Evolutionary conservation across 2,113 vertebrate genomes (phyloP).

Genomic region (Cygnus atratus): DNA sequence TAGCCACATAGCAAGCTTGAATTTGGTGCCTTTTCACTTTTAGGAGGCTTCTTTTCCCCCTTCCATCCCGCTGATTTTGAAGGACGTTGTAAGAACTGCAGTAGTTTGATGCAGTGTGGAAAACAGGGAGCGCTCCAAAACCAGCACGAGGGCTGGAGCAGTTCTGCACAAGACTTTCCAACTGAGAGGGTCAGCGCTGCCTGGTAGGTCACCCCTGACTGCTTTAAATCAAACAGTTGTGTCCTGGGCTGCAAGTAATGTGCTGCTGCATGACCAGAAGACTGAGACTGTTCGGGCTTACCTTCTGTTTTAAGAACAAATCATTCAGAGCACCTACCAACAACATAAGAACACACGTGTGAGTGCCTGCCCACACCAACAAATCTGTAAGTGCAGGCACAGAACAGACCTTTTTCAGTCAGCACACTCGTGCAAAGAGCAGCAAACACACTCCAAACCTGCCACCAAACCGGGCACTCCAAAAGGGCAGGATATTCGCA

Average conservation of each 20-base stretch:
- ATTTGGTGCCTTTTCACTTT: neutral
- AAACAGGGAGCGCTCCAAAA: neutral
- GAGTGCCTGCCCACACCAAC: neutral
- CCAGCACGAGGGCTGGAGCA: neutral
- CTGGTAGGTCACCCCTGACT: neutral
- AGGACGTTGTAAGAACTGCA: neutral
- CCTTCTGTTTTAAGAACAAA: neutral
- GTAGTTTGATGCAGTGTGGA: neutral
- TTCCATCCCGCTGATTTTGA: neutral
- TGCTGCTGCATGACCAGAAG: fast-evolving
- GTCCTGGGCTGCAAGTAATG: neutral
- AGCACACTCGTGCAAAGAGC: neutral
- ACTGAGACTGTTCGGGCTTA: neutral
- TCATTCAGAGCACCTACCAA: neutral
- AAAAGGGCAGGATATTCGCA: neutral
- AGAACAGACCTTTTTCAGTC: neutral
- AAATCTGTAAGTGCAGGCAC: neutral
- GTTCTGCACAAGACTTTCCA: neutral
- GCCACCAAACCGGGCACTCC: neutral
- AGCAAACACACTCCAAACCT: neutral
- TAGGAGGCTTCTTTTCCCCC: neutral
- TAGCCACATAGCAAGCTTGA: neutral
- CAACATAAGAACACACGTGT: neutral
- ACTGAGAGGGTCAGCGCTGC: neutral
- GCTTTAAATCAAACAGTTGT: neutral